A percentile compares a stretch with the other conserved stretches of the same genome.
Conservation (phyloP, 2,888 invertebrate species). For the Dicranocentrus wangi region DNA sequence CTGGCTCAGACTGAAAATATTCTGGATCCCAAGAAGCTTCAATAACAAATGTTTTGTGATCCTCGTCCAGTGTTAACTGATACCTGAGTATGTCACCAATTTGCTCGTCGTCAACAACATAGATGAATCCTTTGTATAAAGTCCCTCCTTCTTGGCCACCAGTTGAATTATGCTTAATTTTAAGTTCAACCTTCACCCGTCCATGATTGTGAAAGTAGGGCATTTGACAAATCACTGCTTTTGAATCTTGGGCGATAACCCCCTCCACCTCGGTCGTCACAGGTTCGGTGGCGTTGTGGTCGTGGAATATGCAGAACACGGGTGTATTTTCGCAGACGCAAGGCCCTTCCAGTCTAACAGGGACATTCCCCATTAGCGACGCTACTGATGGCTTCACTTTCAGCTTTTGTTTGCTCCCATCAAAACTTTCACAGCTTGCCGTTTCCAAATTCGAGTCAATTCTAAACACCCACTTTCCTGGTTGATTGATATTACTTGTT, state of each 20-base stretch:
- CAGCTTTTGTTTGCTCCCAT: constrained; percentile 1
- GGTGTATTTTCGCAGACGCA: background rate
- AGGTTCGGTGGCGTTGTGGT: background rate
- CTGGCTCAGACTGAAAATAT: constrained; percentile 3
- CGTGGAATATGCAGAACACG: background rate
- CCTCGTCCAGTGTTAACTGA: too few relatives aligned
- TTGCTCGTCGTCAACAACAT: too few relatives aligned
- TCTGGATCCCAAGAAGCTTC: too few relatives aligned
- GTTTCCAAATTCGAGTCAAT: constrained; percentile 51
- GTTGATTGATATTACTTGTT: constrained; percentile 48
- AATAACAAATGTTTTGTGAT: too few relatives aligned
- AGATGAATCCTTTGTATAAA: too few relatives aligned
- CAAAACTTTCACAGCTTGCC: constrained; percentile 24
- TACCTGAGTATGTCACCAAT: too few relatives aligned
- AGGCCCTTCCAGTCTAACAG: constrained; percentile 20
- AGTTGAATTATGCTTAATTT: too few relatives aligned
- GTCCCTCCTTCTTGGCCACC: too few relatives aligned
- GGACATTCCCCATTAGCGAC: constrained; percentile 5
- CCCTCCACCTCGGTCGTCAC: background rate
- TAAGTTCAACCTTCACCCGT: constrained; percentile 1
- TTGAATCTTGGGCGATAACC: background rate
- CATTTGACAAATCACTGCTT: background rate
- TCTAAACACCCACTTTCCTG: constrained; percentile 66
- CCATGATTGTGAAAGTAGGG: background rate
- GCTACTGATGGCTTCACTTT: constrained; percentile 10